phyloP scores from a whole-genome alignment of 2,113 vertebrate genomes.

The Rhynchomys soricoides region DNA sequence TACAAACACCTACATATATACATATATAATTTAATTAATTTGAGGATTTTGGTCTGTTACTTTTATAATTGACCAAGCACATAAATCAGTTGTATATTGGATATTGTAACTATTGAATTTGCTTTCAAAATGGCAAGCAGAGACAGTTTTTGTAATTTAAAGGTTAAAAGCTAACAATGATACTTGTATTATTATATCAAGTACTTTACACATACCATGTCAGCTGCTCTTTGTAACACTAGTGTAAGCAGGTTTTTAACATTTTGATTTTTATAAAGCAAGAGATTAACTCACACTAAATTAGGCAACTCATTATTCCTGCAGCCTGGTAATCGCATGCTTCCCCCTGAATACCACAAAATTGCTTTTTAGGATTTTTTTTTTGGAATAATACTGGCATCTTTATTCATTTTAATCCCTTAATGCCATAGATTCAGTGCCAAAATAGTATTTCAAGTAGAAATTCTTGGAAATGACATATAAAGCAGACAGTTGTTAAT shows the following conservation, averaged over 20 bases:
- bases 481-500: neutral
- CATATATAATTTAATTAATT: neutral
- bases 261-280: constrained; percentile 50
- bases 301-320: constrained; percentile 65
- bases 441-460: constrained; percentile 23
- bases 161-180: neutral
- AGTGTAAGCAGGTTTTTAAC: constrained; percentile 23
- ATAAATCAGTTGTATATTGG: neutral
- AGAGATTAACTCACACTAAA: constrained; percentile 54
- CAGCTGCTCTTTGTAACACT: neutral
- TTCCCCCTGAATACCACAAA: constrained; percentile 55
- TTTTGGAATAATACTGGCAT: constrained; percentile 46
- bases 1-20: neutral
- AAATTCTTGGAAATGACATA: constrained; percentile 48
- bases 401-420: constrained; percentile 60
- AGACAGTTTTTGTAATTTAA: constrained; percentile 32
- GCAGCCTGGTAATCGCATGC: constrained; percentile 52
- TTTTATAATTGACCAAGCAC: neutral
- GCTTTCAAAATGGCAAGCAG: neutral
- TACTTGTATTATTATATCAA: neutral
- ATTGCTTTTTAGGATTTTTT: constrained; percentile 35
- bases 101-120: neutral
- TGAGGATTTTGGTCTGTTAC: neutral
- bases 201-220: neutral
- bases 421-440: constrained; percentile 53